A percentile compares a stretch with the other conserved stretches of the same genome.
These are phyloP conservation scores for Deroptyus accipitrinus DNA, from an alignment of 2,113 vertebrate species.

Conservation along the genomic window DNA sequence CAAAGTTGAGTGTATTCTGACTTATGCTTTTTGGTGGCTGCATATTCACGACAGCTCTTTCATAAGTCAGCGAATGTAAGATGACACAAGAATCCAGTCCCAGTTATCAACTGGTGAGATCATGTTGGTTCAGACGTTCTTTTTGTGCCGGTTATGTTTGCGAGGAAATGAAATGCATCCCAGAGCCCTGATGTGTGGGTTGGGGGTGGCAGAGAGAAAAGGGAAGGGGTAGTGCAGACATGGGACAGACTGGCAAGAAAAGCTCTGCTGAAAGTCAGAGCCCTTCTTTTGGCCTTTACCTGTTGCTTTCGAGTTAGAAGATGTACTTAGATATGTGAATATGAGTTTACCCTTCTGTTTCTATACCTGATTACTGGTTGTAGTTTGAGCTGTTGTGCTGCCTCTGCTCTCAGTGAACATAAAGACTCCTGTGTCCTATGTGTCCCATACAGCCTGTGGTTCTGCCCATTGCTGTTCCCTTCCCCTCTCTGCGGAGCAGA, in stretches of 20 bases:
- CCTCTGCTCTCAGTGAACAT: not conserved
- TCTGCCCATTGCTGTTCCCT: not conserved
- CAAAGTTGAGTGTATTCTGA: not conserved
- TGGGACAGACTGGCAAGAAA: not conserved
- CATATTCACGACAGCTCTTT: not conserved
- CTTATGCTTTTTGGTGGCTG: not conserved
- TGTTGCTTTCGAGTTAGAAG: not conserved
- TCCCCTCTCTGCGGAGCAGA: not conserved
- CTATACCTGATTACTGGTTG: accelerated
- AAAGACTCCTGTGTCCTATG: not conserved
- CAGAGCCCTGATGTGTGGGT: not conserved
- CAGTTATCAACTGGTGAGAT: not conserved
- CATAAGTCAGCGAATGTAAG: not conserved
- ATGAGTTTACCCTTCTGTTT: not conserved
- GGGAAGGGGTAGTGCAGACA: not conserved
- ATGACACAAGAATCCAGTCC: not conserved
- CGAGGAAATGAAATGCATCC: not conserved
- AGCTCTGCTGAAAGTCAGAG: not conserved
- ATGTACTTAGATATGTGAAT: not conserved
- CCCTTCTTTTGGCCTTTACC: not conserved
- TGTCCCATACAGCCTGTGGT: not conserved
- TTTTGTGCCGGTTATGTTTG: not conserved
- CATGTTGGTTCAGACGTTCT: not conserved
- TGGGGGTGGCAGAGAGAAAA: not conserved
- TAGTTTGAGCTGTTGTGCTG: not conserved